A percentile compares a stretch with the other conserved stretches of the same genome.
These are phyloP conservation scores for Chanos chanos DNA, from an alignment of 2,797 vertebrate species.

Conservation along the genomic window DNA sequence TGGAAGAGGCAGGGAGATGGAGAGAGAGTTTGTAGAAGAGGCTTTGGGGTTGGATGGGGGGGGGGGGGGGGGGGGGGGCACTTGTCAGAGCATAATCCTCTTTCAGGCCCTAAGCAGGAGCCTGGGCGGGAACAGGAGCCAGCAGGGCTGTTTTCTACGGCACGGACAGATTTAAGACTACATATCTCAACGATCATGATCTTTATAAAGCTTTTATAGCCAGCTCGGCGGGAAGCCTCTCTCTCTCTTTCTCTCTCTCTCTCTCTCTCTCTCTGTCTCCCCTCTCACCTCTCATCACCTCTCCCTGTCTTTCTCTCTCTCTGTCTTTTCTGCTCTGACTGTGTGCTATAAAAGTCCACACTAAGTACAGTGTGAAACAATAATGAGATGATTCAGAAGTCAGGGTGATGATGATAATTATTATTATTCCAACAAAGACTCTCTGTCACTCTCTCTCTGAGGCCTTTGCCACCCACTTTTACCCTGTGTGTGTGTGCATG, in stretches of 20 bases:
- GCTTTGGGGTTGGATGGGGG: conserved; percentile 3
- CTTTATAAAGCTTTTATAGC: conserved; percentile 33
- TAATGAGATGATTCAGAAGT: conserved; percentile 40
- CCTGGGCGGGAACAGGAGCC: conserved; percentile 2
- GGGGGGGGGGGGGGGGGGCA: conserved; percentile 4
- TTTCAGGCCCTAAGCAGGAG: conserved; percentile 16
- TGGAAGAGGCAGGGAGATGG: neutral
- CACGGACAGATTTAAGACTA: conserved; percentile 34
- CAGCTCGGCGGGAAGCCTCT: neutral
- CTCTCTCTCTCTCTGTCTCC: conserved; percentile 9
- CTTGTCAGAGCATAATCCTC: conserved; percentile 28
- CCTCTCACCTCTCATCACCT: neutral
- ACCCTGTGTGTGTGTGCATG: conserved; percentile 13
- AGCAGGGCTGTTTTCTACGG: conserved; percentile 10
- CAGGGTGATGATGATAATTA: conserved; percentile 39
- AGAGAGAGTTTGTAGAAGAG: neutral
- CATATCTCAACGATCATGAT: conserved; percentile 42
- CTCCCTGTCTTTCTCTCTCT: neutral
- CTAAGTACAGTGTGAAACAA: conserved; percentile 27
- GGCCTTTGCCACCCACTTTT: conserved; percentile 8
- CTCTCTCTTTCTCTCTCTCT: neutral
- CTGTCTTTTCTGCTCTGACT: conserved; percentile 3
- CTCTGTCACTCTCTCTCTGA: conserved; percentile 26
- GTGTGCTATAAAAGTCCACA: conserved; percentile 13
- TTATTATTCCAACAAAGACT: conserved; percentile 44